Evolutionary conservation across 2,113 vertebrate genomes (phyloP).

Genomic region (Myotis brandtii): DNA sequence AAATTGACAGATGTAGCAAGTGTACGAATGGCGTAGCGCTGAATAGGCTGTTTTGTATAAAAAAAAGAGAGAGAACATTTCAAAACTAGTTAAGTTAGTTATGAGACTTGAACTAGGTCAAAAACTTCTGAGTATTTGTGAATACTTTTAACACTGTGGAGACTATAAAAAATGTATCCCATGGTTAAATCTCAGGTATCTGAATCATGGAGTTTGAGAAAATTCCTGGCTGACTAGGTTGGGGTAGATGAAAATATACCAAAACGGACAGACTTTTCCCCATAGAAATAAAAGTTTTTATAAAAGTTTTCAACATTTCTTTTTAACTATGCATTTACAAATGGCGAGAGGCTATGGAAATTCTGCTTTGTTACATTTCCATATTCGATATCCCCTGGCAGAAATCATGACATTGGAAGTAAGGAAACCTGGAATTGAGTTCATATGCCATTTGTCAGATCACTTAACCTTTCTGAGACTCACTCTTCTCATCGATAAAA

Average conservation of each 20-base stretch:
- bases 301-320: neutral
- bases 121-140: conserved; percentile 35
- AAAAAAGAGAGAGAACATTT: conserved; percentile 49
- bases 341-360: neutral
- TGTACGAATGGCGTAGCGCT: neutral
- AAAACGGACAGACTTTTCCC: neutral
- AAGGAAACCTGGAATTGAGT: neutral
- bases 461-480: neutral
- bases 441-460: neutral
- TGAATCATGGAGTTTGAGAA: conserved; percentile 7
- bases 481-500: neutral
- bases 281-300: neutral
- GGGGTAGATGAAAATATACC: neutral
- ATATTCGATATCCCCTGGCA: neutral
- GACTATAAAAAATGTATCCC: neutral
- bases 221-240: neutral
- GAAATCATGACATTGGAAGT: neutral
- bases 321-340: neutral
- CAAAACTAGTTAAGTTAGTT: conserved; percentile 67
- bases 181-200: neutral
- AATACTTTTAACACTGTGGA: conserved; percentile 32
- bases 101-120: conserved; percentile 60
- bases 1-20: conserved; percentile 23
- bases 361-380: neutral
- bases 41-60: conserved; percentile 37